Evolutionary conservation across 2,113 vertebrate species (phyloP), one percentile per base, ranked within the genome.

Genomic region (Falcunculus frontatus): DNA sequence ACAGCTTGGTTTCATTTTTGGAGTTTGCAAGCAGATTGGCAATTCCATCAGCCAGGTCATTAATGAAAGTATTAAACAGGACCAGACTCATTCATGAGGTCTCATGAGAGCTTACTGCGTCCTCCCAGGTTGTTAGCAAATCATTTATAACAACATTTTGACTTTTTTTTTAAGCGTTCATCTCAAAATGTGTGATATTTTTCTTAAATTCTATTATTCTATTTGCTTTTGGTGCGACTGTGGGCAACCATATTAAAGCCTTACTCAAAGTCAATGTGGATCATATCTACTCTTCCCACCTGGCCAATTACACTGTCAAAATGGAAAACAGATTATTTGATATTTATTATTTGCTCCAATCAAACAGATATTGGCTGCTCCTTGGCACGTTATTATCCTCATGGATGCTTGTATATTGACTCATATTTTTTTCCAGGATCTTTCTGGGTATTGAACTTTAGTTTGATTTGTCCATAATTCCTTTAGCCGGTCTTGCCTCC

Each of bases 291-390:
- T 81, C 75, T 78, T 95, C 76, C 76, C 89, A 95, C 68, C 60
- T 93, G 94, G 76, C 76, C 80, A 87, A 81, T 94, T 97, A 81
- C 35, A 59, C 47, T 92, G 83, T 95, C 80, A 92, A 91, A 87
- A 95, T 84, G 47, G 92, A 90, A 81, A 96, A 92, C 49, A 84
- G 73, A 90, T 95, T 89, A 84, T 95, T 84, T 92, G 33, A 16
- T 92, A 91, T 82, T 93, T 96, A 84, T 86, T 92, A 70, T 90
- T 94, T 86, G 72, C 73, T 93, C 75, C 89, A 92, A 82, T 83
- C 79, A 90, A 92, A 90, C 55, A 78, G 37, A 41, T 92, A 81
- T 84, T 70, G 64, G 60, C 91, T 87, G 60, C 46, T 96, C 13
- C 80, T 77, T 86, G 77, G 64, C 76, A 78, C 47, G 13, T 84